Evolutionary conservation across 2,113 vertebrate species (phyloP).

Genomic region (Progne subis): DNA sequence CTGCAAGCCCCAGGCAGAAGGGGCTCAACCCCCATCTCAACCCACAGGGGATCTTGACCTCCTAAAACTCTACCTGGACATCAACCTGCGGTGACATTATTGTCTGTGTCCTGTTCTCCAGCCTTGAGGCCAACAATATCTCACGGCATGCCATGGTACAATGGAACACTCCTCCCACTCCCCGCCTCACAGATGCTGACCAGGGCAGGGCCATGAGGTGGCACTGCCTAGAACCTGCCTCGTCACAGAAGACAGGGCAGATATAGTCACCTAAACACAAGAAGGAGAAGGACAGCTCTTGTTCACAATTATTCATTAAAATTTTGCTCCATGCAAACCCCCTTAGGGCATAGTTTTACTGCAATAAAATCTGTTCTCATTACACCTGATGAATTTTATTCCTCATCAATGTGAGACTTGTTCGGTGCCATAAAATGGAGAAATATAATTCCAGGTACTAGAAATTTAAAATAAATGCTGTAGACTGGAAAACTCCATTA

Average conservation of each 20-base stretch:
- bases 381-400: background rate
- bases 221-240: background rate
- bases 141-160: accelerated
- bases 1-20: background rate
- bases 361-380: background rate
- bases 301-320: background rate
- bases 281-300: background rate
- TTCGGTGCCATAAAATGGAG: background rate
- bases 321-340: background rate
- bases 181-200: background rate
- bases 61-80: background rate
- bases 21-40: background rate
- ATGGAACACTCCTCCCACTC: background rate
- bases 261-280: background rate
- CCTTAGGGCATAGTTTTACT: background rate
- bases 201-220: background rate
- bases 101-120: background rate
- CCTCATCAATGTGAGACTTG: background rate
- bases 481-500: background rate
- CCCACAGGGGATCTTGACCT: background rate
- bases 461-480: background rate
- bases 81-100: accelerated
- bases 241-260: background rate
- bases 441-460: background rate
- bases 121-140: background rate